These are phyloP conservation scores for Delia radicum DNA, from an alignment of 1,140 invertebrate genomes.

Conservation along the genomic window DNA sequence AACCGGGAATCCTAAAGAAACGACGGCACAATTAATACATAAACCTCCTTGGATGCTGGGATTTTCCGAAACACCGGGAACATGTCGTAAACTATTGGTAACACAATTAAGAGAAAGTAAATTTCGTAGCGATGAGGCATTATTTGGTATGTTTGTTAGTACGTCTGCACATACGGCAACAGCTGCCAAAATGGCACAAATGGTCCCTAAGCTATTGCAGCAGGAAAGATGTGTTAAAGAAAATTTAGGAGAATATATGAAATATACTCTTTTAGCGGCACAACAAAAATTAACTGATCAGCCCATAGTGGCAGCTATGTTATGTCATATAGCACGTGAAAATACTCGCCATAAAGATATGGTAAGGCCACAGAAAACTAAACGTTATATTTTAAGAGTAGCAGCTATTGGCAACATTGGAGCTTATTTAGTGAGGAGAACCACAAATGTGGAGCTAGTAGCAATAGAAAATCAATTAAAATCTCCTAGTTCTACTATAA, in stretches of 20 bases:
- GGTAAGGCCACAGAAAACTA: slow-evolving; percentile 47
- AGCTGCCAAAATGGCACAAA: slow-evolving; percentile 68
- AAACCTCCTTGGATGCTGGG: slow-evolving; percentile 75
- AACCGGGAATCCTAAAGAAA: slow-evolving; percentile 59
- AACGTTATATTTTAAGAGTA: slow-evolving; percentile 66
- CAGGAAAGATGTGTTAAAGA: slow-evolving; percentile 80
- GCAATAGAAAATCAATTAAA: neutral
- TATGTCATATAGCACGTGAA: slow-evolving; percentile 69
- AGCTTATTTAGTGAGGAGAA: slow-evolving; percentile 64
- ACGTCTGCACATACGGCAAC: slow-evolving; percentile 66
- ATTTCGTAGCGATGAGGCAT: slow-evolving; percentile 74
- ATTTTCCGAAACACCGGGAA: slow-evolving; percentile 80
- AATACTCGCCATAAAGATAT: slow-evolving; percentile 55
- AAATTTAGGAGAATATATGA: slow-evolving; percentile 77
- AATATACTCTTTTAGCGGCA: slow-evolving; percentile 76
- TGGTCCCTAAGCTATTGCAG: slow-evolving; percentile 72
- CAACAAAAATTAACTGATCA: slow-evolving; percentile 69
- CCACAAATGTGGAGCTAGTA: slow-evolving; percentile 32
- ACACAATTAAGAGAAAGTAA: slow-evolving; percentile 74
- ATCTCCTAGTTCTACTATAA: neutral
- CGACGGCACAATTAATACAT: slow-evolving; percentile 49
- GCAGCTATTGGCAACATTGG: slow-evolving; percentile 72
- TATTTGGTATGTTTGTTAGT: slow-evolving; percentile 81
- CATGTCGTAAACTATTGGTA: slow-evolving; percentile 69
- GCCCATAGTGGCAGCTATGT: slow-evolving; percentile 63